These are phyloP conservation scores for Hemichromis elongatus DNA, from an alignment of 2,113 vertebrate species.

Conservation along the genomic window DNA sequence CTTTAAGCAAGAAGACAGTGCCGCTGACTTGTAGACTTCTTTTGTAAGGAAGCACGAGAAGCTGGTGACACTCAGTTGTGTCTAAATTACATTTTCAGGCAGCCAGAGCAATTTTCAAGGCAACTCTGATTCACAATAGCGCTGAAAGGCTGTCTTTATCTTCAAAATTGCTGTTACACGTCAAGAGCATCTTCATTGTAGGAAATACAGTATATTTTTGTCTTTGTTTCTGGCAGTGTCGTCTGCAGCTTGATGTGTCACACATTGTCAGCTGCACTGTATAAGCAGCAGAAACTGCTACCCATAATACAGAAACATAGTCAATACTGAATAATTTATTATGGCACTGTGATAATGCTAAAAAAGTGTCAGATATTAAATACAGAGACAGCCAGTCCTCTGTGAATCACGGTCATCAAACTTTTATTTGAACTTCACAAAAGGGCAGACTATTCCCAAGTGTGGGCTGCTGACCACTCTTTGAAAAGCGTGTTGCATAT, in stretches of 20 bases:
- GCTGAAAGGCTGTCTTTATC: not conserved
- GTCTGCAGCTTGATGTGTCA: not conserved
- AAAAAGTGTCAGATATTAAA: not conserved
- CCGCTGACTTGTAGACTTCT: not conserved
- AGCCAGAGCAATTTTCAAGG: not conserved
- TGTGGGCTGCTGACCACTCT: not conserved
- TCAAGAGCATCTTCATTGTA: not conserved
- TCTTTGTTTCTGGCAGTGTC: not conserved
- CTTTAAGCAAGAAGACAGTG: not conserved
- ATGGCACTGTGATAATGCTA: not conserved
- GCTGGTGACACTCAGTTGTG: not conserved
- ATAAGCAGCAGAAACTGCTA: not conserved
- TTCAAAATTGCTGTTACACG: not conserved
- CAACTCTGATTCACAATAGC: not conserved
- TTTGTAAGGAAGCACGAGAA: not conserved
- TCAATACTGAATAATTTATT: slow-evolving; percentile 12
- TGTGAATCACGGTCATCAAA: not conserved
- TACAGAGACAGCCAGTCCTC: not conserved
- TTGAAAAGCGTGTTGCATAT: not conserved
- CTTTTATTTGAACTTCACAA: slow-evolving; percentile 3
- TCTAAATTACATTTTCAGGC: not conserved
- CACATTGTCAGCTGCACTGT: not conserved
- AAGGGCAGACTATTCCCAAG: slow-evolving; percentile 3
- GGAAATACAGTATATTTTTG: not conserved
- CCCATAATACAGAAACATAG: not conserved